These are phyloP conservation scores for Drosophila sordidula DNA, from an alignment of 2,888 invertebrate genomes.

Conservation along the genomic window DNA sequence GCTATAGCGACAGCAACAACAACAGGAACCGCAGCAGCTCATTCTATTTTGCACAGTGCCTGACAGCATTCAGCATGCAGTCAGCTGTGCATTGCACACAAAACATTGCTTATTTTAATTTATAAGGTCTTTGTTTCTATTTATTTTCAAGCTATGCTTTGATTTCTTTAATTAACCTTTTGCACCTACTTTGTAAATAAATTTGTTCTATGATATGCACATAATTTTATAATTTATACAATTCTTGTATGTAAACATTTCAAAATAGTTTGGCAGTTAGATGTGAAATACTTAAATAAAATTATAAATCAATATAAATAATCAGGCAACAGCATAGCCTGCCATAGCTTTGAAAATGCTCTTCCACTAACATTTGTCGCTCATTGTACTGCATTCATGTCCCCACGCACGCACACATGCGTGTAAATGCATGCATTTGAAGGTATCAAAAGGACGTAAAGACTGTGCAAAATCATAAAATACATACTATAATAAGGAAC, in stretches of 20 bases:
- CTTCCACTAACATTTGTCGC: not conserved
- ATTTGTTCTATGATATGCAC: too few relatives aligned
- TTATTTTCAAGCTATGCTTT: not conserved
- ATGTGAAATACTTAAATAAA: too few relatives aligned
- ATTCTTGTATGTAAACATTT: too few relatives aligned
- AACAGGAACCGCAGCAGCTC: constrained; percentile 57
- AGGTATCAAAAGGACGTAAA: constrained; percentile 60
- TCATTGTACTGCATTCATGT: constrained; percentile 27
- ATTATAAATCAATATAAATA: too few relatives aligned
- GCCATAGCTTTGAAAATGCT: not conserved
- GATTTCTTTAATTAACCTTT: constrained; percentile 3
- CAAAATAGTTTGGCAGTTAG: too few relatives aligned
- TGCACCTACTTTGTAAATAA: not conserved
- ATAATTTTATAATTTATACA: too few relatives aligned
- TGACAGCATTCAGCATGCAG: constrained; percentile 6
- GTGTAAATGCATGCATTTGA: constrained; percentile 31
- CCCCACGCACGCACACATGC: constrained; percentile 15
- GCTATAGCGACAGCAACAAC: constrained; percentile 40
- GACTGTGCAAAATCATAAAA: constrained; percentile 64
- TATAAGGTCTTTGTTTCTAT: not conserved
- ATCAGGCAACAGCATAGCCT: too few relatives aligned
- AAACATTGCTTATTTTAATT: not conserved
- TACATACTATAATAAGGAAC: constrained; percentile 71
- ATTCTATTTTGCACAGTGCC: constrained; percentile 60
- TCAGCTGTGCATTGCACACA: constrained; percentile 3